phyloP scores from a whole-genome alignment of 2,888 invertebrate species.

The Timema cristinae region DNA sequence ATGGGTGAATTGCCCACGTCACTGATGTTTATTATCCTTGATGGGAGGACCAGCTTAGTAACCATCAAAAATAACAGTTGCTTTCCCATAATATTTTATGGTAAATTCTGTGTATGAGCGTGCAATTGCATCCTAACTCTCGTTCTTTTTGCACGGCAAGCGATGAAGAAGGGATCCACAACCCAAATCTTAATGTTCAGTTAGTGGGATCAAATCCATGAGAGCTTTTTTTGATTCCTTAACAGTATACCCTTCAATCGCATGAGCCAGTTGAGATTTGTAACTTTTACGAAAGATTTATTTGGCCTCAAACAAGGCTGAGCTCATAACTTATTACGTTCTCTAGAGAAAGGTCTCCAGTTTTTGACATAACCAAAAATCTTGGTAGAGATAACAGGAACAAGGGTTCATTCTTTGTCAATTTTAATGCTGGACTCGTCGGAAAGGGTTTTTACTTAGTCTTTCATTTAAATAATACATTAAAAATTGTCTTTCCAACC shows the following conservation, averaged over 20 bases:
- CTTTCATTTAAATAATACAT: neutral
- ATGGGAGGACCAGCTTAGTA: constrained; percentile 3
- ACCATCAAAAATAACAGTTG: constrained; percentile 8
- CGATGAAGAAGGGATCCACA: neutral
- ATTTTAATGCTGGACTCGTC: neutral
- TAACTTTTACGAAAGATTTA: neutral
- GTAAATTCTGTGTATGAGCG: neutral
- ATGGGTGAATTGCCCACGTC: neutral
- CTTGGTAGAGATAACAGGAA: neutral
- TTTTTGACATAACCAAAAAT: neutral
- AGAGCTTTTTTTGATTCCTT: neutral
- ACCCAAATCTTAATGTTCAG: neutral
- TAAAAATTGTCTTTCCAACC: neutral
- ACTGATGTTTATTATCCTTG: constrained; percentile 7
- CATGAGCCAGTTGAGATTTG: neutral
- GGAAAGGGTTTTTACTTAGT: neutral
- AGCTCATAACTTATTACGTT: constrained; percentile 4
- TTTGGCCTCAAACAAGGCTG: neutral
- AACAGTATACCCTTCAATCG: neutral
- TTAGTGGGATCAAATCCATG: neutral
- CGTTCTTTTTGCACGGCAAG: neutral
- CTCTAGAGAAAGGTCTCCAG: neutral
- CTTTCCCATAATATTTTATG: neutral
- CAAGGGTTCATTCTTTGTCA: neutral
- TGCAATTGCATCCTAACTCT: neutral